phyloP scores from a whole-genome alignment of 1,140 invertebrate genomes.

The Goniozus legneri region DNA sequence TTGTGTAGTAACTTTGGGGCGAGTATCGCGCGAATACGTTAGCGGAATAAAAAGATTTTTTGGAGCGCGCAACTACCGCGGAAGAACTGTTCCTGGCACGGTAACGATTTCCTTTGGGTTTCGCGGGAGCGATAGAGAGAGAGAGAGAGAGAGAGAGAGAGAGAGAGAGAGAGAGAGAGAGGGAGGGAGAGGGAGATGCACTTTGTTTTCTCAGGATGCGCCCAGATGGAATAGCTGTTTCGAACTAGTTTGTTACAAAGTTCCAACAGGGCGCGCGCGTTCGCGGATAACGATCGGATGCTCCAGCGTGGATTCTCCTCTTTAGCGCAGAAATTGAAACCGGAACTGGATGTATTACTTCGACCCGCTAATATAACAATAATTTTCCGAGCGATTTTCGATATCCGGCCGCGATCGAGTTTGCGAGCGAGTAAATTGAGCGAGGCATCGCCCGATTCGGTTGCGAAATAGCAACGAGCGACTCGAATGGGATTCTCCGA shows the following conservation, averaged over 20 bases:
- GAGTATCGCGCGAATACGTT: not conserved
- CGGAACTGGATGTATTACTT: too few species aligned
- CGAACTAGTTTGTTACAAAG: constrained; percentile 35
- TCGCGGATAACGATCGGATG: constrained; percentile 27
- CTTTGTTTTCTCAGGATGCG: constrained; percentile 33
- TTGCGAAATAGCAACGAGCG: not conserved
- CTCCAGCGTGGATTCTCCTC: constrained; percentile 4
- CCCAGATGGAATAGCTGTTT: constrained; percentile 35
- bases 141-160: too few species aligned
- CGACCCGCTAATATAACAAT: too few species aligned
- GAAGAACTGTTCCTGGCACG: not conserved
- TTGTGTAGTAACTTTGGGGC: not conserved
- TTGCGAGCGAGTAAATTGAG: not conserved
- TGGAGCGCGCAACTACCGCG: constrained; percentile 6
- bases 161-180: too few species aligned
- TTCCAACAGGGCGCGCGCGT: too few species aligned
- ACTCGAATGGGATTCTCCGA: constrained; percentile 17
- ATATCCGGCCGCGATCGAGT: too few species aligned
- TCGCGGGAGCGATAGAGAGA: too few species aligned
- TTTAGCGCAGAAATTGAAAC: constrained; percentile 5
- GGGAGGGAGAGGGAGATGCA: too few species aligned
- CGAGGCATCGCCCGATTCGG: not conserved
- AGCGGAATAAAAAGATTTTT: not conserved
- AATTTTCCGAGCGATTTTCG: too few species aligned
- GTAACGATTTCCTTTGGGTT: constrained; percentile 24